Conservation (phyloP, 2,113 vertebrate genomes). For the Elachura formosa region DNA sequence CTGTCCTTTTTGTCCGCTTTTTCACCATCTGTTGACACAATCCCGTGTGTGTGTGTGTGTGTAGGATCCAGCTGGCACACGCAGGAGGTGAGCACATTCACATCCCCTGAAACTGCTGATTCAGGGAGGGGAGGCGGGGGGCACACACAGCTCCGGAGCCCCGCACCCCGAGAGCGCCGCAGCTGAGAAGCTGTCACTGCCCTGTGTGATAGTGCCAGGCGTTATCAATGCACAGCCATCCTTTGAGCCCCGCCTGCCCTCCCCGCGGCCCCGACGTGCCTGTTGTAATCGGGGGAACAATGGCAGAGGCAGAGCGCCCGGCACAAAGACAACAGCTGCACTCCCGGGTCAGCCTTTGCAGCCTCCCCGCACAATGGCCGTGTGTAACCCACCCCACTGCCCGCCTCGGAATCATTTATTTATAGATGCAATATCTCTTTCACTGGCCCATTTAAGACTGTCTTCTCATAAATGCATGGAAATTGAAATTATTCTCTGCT, state of each 20-base stretch:
- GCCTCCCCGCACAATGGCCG: constrained; percentile 51
- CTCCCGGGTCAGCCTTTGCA: constrained; percentile 50
- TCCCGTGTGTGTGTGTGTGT: neutral
- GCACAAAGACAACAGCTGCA: constrained; percentile 84
- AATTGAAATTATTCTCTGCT: constrained; percentile 70
- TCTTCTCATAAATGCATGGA: constrained; percentile 71
- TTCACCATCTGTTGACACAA: constrained; percentile 70
- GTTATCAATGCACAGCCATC: constrained; percentile 54
- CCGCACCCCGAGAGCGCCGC: neutral
- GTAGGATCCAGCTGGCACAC: constrained; percentile 62
- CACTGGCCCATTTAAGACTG: constrained; percentile 59
- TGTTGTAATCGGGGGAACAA: constrained; percentile 72
- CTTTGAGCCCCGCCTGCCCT: neutral
- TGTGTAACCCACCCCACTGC: constrained; percentile 65
- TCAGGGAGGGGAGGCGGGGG: neutral
- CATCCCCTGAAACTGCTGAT: constrained; percentile 26
- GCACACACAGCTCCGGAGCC: neutral
- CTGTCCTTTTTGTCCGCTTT: constrained; percentile 25
- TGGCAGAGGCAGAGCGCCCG: constrained; percentile 72
- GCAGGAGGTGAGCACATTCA: constrained; percentile 2
- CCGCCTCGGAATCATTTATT: constrained; percentile 76
- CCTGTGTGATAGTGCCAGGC: constrained; percentile 31
- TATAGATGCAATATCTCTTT: constrained; percentile 74
- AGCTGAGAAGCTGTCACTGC: constrained; percentile 12
- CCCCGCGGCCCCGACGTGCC: constrained; percentile 17